Base-by-base conservation (phyloP, 2,797 vertebrate species). In the Crocidura indochinensis region DNA sequence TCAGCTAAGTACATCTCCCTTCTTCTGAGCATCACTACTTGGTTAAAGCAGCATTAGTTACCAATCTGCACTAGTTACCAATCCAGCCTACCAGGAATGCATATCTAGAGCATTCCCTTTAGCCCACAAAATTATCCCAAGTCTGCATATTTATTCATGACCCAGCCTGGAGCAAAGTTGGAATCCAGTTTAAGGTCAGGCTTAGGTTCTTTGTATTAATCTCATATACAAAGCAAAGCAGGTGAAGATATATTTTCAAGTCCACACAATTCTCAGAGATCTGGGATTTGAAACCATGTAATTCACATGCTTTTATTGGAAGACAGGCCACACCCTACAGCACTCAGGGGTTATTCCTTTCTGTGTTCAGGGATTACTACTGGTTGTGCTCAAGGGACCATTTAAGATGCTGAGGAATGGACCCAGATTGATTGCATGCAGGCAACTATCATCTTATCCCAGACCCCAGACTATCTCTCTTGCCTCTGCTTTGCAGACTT, bases 101-200 rank as follows among this genome's bases (percentile, higher is more conserved):
- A 5, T 38, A 3, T 10, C 26, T 27, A 27, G 0, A 0, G 1
- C 31, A 3, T n/a, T 47, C 24, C 67, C 60, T 22, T 90, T 12
- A 0, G 4, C 20, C 56, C 0, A 11, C 47, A 78, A 1, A 0
- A 14, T 19, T 0, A 8, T 81, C 11, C 4, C 5, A 1, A 15
- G 14, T 14, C 56, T 20, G 8, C 38, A 2, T 27, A 14, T 26
- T 12, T 62, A 65, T 62, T 15, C 27, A 1, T 22, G 11, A 6
- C 4, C 9, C 49, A 24, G 22, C 24, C 12, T 17, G 26, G 19
- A 72, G 74, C 38, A 47, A 81, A 38, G 6, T 3, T 44, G 62
- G 19, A 73, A 75, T 49, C 29, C 2, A 14, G 44, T 17, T 26
- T 69, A 24, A 17, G 60, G 15, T 53, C 65, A 60, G 31, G 44